phyloP scores from a whole-genome alignment of 2,113 vertebrate genomes.

The Osmerus eperlanus region DNA sequence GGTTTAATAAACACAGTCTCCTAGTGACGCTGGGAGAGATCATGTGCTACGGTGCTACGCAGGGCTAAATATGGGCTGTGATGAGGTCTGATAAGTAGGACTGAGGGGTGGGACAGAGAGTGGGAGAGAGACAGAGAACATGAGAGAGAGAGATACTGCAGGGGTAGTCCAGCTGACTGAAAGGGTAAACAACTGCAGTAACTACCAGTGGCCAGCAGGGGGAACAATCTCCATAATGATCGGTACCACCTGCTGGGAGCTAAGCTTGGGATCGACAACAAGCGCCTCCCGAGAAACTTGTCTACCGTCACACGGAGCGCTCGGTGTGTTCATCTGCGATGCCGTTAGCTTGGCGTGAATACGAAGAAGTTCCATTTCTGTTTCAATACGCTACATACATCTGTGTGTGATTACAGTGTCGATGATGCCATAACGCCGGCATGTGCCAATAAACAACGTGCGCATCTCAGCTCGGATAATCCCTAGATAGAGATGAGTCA shows the following conservation, averaged over 20 bases:
- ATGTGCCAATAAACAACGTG: too few relatives aligned
- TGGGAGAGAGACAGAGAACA: background rate
- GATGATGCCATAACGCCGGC: background rate
- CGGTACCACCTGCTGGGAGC: conserved; percentile 6
- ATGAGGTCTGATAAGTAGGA: background rate
- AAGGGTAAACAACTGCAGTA: conserved; percentile 52
- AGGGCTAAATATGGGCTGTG: background rate
- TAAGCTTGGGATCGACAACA: conserved; percentile 18
- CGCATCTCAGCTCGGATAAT: too few relatives aligned
- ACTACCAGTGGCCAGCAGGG: conserved; percentile 35
- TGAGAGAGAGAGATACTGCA: conserved; percentile 1
- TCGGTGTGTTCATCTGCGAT: background rate
- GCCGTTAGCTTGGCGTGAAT: background rate
- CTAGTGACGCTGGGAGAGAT: conserved; percentile 7
- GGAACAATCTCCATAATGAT: conserved; percentile 45
- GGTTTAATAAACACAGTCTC: conserved; percentile 11
- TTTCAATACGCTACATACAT: background rate
- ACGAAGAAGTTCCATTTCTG: background rate
- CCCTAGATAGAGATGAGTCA: too few relatives aligned
- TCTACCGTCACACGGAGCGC: background rate
- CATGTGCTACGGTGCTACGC: background rate
- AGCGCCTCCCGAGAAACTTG: conserved; percentile 14
- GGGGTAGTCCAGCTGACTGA: background rate
- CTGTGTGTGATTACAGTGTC: background rate
- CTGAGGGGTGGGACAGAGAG: background rate